Percentiles rank a stretch among this genome's conserved stretches.
phyloP scores from a whole-genome alignment of 1,140 invertebrate genomes.

The Scaptomyza montana region DNA sequence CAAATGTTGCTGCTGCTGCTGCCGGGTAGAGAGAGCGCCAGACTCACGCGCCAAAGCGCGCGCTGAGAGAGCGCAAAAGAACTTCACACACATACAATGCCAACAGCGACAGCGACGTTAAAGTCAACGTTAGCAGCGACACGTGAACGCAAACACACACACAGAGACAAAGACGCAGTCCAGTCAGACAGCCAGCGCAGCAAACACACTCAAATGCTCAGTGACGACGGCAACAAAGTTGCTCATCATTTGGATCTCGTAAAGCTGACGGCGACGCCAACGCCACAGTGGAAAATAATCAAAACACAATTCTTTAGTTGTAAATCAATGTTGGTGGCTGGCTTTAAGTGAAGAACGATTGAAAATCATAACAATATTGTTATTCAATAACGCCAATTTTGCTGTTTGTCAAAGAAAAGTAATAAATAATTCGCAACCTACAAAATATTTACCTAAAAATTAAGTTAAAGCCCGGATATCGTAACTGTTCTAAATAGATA shows the following conservation, averaged over 20 bases:
- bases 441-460: too few relatives aligned
- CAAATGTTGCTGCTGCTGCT: constrained; percentile 20
- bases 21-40: constrained; percentile 19
- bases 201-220: constrained; percentile 64
- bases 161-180: constrained; percentile 12
- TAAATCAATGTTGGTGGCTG: neutral
- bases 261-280: constrained; percentile 19
- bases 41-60: constrained; percentile 18
- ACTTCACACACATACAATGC: constrained; percentile 50
- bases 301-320: constrained; percentile 11
- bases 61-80: constrained; percentile 56
- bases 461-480: too few relatives aligned
- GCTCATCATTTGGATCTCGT: constrained; percentile 74
- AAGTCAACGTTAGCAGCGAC: constrained; percentile 25
- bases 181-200: constrained; percentile 27
- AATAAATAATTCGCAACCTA: too few relatives aligned
- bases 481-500: too few relatives aligned
- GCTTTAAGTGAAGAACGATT: neutral
- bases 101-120: neutral
- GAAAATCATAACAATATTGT: too few relatives aligned
- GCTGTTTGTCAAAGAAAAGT: too few relatives aligned
- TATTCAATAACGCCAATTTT: too few relatives aligned
- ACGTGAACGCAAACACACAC: constrained; percentile 46
- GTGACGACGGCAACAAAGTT: constrained; percentile 46
- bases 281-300: constrained; percentile 39